Evolutionary conservation across 2,113 vertebrate species (phyloP), one percentile per base, ranked within the genome.

Genomic region (Physeter macrocephalus): DNA sequence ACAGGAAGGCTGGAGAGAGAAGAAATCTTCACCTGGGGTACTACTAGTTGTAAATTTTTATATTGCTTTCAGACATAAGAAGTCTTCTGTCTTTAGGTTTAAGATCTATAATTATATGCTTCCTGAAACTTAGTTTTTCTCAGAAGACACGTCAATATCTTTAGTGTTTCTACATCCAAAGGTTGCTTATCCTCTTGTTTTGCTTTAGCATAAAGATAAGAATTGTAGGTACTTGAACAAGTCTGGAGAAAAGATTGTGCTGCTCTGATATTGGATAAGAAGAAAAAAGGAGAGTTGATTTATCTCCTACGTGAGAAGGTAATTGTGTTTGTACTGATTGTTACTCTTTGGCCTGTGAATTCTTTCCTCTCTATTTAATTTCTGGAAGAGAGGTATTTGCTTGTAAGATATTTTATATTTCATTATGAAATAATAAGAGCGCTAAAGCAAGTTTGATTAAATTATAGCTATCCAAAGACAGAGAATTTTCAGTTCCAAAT

Each of bases 351-450:
- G 67, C 41, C 87, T 97, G 23, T 94, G 69, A 91, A 82, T 83
- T 66, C 54, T 86, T 89, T 94, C 69, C 21, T 96, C 66, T 92
- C 57, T 75, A 87, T 95, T 97, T 93, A 95, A 90, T 95, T 96
- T 95, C 95, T 95, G 31, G 14, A 95, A 94, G 61, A 87, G 61
- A 96, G 36, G 27, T 59, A 96, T 94, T 97, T 96, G 52, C n/a
- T 93, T 93, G 67, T 75, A 77, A 95, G 62, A 41, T 95, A 87
- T 89, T 94, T 96, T 94, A 77, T 92, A 88, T 95, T 97, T 96
- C 64, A 98, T 97, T 97, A 97, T 96, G 49, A 96, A 97, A 94
- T 97, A 94, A 97, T 95, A 96, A 95, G 71, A 34, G n/a, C 96
- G 27, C 52, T 90, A 95, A 97, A 96, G 46, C 36, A 93, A 93